phyloP scores from a whole-genome alignment of 2,888 invertebrate species.

The Epirrhoe tristata region DNA sequence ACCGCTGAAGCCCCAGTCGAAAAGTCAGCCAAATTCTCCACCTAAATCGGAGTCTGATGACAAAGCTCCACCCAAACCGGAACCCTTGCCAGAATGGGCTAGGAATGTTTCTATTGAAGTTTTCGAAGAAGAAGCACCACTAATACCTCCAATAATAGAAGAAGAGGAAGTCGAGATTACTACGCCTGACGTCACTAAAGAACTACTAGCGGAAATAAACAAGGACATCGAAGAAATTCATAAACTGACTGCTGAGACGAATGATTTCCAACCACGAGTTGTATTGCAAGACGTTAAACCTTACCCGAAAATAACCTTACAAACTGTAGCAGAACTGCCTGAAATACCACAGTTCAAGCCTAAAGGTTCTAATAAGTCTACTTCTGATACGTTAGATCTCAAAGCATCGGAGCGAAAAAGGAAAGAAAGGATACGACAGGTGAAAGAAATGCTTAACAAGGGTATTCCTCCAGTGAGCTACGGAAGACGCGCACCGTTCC shows the following conservation, averaged over 20 bases:
- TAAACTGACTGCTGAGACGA: conserved; percentile 79
- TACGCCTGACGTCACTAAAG: conserved; percentile 70
- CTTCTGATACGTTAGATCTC: conserved; percentile 73
- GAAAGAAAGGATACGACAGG: conserved; percentile 88
- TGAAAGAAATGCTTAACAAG: conserved; percentile 89
- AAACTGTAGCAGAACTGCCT: conserved; percentile 86
- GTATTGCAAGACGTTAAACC: conserved; percentile 81
- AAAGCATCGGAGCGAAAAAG: conserved; percentile 83
- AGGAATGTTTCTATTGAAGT: conserved; percentile 69
- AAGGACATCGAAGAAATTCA: conserved; percentile 83
- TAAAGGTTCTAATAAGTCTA: conserved; percentile 65
- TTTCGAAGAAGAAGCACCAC: conserved; percentile 70
- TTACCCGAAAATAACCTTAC: conserved; percentile 85
- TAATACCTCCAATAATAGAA: conserved; percentile 75
- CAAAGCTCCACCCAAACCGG: conserved; percentile 59
- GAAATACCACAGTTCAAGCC: conserved; percentile 86
- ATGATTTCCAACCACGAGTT: conserved; percentile 70
- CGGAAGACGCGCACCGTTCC: conserved; percentile 84
- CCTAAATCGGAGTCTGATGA: conserved; percentile 78
- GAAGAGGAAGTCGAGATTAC: conserved; percentile 63
- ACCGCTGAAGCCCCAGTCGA: conserved; percentile 73
- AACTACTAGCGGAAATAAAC: conserved; percentile 75
- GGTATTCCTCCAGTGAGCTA: conserved; percentile 87
- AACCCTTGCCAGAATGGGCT: conserved; percentile 62
- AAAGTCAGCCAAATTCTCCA: conserved; percentile 81